These are phyloP conservation scores for Ormia ochracea DNA, from an alignment of 2,888 invertebrate genomes.

Conservation along the genomic window DNA sequence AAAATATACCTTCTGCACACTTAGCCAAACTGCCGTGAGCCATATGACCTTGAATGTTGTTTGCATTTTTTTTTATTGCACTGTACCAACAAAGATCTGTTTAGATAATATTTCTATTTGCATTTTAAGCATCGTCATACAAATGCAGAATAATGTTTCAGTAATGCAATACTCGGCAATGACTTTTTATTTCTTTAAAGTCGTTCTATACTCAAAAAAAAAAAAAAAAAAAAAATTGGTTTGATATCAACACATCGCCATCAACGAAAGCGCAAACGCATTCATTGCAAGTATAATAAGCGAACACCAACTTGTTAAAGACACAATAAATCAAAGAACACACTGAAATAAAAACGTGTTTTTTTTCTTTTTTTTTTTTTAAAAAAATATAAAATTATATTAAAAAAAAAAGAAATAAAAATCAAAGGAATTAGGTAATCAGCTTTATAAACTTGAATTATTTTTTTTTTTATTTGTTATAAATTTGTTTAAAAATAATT, in stretches of 20 bases:
- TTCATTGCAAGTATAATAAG: background rate
- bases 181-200: background rate
- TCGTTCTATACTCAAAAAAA: background rate
- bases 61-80: conserved; percentile 15
- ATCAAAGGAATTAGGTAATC: conserved; percentile 36
- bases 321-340: conserved; percentile 6
- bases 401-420: background rate
- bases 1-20: conserved; percentile 26
- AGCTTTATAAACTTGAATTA: background rate
- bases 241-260: conserved; percentile 40
- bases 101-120: conserved; percentile 7
- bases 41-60: conserved; percentile 56
- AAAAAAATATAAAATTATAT: background rate
- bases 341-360: conserved; percentile 42
- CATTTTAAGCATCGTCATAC: conserved; percentile 19
- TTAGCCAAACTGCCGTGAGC: conserved; percentile 47
- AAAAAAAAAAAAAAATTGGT: conserved; percentile 10
- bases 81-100: conserved; percentile 31
- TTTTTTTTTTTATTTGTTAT: background rate
- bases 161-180: conserved; percentile 49
- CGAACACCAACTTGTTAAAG: conserved; percentile 2
- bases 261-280: background rate
- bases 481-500: background rate
- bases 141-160: conserved; percentile 35
- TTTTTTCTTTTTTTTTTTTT: conserved; percentile 23